These are phyloP conservation scores for Eulemur rubriventer DNA, from an alignment of 2,797 vertebrate species.

Conservation along the genomic window DNA sequence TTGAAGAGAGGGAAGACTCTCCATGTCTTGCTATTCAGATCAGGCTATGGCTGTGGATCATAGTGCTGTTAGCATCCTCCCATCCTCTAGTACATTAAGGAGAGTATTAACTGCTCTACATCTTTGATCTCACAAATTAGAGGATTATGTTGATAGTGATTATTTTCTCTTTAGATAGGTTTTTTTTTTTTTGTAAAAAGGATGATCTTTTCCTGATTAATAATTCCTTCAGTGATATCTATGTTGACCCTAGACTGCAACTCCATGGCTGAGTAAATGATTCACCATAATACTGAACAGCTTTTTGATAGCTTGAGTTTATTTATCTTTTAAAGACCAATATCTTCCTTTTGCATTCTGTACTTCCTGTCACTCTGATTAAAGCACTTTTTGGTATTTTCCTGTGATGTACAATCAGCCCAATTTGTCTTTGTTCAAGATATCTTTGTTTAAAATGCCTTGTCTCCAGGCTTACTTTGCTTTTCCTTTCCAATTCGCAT, in stretches of 20 bases:
- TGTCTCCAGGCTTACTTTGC: background rate
- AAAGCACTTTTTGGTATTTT: background rate
- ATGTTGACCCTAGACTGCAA: background rate
- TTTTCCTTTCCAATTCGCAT: background rate
- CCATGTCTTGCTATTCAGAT: background rate
- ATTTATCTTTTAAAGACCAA: background rate
- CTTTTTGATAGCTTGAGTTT: background rate
- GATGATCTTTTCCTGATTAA: background rate
- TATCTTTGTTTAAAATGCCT: background rate
- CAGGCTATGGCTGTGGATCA: background rate
- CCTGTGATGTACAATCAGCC: background rate
- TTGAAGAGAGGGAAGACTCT: background rate
- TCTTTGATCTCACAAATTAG: background rate
- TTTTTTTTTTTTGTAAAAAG: background rate
- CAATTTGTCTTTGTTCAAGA: background rate
- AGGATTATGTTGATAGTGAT: background rate
- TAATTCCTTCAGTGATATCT: background rate
- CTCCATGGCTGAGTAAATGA: background rate
- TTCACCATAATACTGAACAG: background rate
- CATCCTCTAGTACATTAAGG: background rate
- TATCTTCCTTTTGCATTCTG: background rate
- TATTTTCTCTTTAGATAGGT: background rate
- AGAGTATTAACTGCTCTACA: background rate
- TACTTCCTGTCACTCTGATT: background rate
- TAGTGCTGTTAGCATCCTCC: background rate